Base-by-base conservation (phyloP, 2,797 vertebrate genomes). In the Avahi laniger region DNA sequence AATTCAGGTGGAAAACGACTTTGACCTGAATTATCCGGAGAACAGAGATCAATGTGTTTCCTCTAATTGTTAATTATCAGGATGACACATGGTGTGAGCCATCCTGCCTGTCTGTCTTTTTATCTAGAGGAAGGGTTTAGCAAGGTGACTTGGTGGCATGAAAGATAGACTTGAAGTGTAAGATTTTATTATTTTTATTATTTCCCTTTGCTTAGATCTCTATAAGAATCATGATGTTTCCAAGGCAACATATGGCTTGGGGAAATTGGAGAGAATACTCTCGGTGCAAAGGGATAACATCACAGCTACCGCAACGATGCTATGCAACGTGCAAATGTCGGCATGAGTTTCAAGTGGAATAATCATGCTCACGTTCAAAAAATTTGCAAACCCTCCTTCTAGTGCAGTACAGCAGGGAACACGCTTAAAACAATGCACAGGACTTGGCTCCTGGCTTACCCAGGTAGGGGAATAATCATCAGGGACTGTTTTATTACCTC, bases 201-300 rank as follows among this genome's bases (percentile, higher is more conserved):
- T 97, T 96, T 97, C 91, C 92, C 92, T 97, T 94, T 93, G 93
- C 96, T 97, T 97, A 97, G 97, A 97, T 97, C 96, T 97, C 96
- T 94, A 14, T 88, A 73, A 97, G 89, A 94, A 96, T 97, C 97
- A 97, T 96, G 97, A 92, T 88, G 98, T 99, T 98, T 96, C 98
- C 98, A 99, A 99, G 98, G 99, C 98, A 99, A 99, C 99, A 97
- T 84, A 72, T 90, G 97, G 98, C 89, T 80, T 97, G 97, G 98
- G 98, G 98, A 98, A 98, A 98, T 98, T 97, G 86, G 83, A 87
- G 98, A 97, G 95, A 98, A 96, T 78, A 30, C 46, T 90, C 70
- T 69, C 0, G 13, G 69, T 78, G 97, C 93, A 96, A 81, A 92
- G 81, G 91, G 96, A 94, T 94, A 95, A 91, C 89, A 96, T 96